These are phyloP conservation scores for Tipula helvola DNA, from an alignment of 2,888 invertebrate species.

Conservation along the genomic window DNA sequence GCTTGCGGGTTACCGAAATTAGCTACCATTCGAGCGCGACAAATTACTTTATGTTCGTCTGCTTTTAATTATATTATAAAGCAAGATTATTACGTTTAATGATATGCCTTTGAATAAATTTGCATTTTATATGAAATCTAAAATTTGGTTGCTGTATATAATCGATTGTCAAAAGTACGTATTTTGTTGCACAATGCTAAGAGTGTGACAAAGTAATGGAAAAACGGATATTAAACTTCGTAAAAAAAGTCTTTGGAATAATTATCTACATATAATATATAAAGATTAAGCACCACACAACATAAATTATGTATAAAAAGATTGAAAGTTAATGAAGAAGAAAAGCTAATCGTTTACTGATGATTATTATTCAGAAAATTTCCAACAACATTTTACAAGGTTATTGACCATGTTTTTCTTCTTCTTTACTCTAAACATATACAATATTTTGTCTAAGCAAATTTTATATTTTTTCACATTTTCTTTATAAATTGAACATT, in stretches of 20 bases:
- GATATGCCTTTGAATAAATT: too few relatives aligned
- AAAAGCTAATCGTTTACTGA: not conserved
- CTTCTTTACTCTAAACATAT: not conserved
- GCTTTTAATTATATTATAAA: too few relatives aligned
- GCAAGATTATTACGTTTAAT: too few relatives aligned
- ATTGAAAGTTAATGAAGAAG: not conserved
- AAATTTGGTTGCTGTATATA: too few relatives aligned
- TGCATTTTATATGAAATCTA: too few relatives aligned
- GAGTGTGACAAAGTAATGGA: too few relatives aligned
- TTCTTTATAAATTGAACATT: not conserved
- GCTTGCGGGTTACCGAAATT: too few relatives aligned
- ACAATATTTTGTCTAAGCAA: not conserved
- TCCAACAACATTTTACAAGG: not conserved
- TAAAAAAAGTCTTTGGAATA: not conserved
- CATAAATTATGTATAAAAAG: not conserved
- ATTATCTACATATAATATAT: not conserved
- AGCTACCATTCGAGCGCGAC: too few relatives aligned
- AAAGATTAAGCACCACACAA: not conserved
- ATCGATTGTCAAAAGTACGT: too few relatives aligned
- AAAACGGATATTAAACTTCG: too few relatives aligned
- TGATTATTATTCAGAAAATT: not conserved
- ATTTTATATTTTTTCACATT: not conserved
- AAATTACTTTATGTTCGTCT: too few relatives aligned
- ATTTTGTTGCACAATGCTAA: too few relatives aligned
- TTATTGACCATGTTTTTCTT: not conserved